These are phyloP conservation scores for Cryptophagus acutangulus DNA, from an alignment of 2,888 invertebrate species.

Conservation along the genomic window DNA sequence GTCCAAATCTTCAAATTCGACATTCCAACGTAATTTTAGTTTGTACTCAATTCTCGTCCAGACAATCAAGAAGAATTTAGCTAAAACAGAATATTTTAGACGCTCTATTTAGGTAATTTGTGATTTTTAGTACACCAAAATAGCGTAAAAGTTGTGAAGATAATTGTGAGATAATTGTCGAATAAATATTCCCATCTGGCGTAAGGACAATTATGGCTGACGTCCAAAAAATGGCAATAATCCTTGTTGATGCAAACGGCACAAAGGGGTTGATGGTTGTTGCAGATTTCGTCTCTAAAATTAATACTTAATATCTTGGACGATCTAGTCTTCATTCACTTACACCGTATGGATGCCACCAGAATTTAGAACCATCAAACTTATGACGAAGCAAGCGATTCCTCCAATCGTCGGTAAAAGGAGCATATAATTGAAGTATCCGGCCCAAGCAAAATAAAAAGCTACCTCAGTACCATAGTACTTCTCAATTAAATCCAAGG, in stretches of 20 bases:
- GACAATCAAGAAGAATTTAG: conserved; percentile 34
- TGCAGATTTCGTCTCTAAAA: conserved; percentile 36
- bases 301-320: neutral
- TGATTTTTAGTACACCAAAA: conserved; percentile 38
- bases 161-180: conserved; percentile 37
- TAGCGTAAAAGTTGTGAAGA: conserved; percentile 38
- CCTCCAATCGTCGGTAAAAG: conserved; percentile 49
- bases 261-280: conserved; percentile 50
- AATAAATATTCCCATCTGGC: conserved; percentile 47
- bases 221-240: conserved; percentile 49
- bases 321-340: neutral
- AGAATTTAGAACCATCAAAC: conserved; percentile 7
- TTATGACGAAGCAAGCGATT: conserved; percentile 10
- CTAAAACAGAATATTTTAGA: conserved; percentile 22
- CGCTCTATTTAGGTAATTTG: conserved; percentile 1
- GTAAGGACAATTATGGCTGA: conserved; percentile 52
- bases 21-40: conserved; percentile 35
- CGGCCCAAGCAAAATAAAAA: conserved; percentile 55
- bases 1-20: conserved; percentile 22
- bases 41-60: conserved; percentile 37
- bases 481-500: conserved; percentile 54
- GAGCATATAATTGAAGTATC: conserved; percentile 53
- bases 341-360: neutral
- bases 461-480: conserved; percentile 56
- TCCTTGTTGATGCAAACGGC: conserved; percentile 51